Conservation (phyloP, 1,140 invertebrate species). For the Heliothis virescens region DNA sequence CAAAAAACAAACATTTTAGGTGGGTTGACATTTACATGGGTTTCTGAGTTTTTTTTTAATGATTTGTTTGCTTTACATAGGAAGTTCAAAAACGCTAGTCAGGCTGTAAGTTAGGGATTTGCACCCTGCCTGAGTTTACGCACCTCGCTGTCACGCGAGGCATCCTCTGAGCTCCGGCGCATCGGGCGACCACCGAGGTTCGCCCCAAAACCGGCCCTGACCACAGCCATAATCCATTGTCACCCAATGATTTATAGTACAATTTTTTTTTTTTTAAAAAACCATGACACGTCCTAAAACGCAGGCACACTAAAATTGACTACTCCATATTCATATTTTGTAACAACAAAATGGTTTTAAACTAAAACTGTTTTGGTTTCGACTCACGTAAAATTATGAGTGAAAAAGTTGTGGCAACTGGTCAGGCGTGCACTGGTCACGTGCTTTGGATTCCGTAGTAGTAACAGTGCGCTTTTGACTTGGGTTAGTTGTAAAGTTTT, state of each 20-base stretch:
- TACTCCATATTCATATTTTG: constrained; percentile 6
- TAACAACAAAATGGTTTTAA: constrained; percentile 5
- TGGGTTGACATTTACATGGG: too few species aligned
- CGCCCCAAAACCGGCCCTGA: neutral
- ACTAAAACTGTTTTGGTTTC: constrained; percentile 7
- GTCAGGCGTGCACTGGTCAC: neutral
- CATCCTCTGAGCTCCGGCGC: too few species aligned
- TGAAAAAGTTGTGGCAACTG: constrained; percentile 10
- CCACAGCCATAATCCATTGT: neutral
- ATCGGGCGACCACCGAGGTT: too few species aligned
- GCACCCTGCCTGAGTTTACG: too few species aligned
- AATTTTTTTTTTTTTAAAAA: neutral
- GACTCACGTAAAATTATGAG: constrained; percentile 28
- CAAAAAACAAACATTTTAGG: too few species aligned
- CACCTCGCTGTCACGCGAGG: too few species aligned
- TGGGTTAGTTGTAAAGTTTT: neutral
- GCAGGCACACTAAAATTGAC: neutral
- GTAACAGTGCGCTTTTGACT: neutral
- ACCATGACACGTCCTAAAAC: neutral
- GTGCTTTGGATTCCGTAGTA: neutral
- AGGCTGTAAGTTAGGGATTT: too few species aligned
- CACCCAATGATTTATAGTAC: constrained; percentile 19
- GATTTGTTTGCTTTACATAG: too few species aligned
- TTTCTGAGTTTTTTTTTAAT: too few species aligned
- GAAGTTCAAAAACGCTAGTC: too few species aligned